Evolutionary conservation across 2,113 vertebrate genomes (phyloP).

Genomic region (Pelvicachromis taeniatus): DNA sequence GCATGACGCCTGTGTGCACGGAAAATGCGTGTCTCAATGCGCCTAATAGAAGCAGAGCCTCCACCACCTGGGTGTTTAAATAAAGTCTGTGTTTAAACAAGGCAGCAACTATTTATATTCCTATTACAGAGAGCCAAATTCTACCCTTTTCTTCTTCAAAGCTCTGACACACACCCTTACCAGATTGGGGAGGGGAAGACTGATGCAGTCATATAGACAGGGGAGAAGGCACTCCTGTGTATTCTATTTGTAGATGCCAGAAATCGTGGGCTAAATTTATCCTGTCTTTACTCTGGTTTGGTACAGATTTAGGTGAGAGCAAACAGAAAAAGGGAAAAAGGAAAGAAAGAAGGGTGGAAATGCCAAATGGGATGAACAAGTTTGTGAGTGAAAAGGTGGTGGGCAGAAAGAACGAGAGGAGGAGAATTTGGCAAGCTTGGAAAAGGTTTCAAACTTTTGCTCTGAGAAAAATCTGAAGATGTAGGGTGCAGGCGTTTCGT

Average conservation of each 20-base stretch:
- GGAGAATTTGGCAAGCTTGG: not conserved
- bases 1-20: not conserved
- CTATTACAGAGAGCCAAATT: constrained; percentile 21
- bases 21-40: not conserved
- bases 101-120: constrained; percentile 52
- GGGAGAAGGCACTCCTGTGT: not conserved
- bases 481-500: not conserved
- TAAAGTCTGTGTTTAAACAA: constrained; percentile 48
- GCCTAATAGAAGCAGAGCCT: not conserved
- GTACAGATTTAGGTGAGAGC: not conserved
- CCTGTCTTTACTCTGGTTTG: not conserved
- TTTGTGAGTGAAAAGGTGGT: not conserved
- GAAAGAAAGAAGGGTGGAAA: not conserved
- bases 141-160: constrained; percentile 25
- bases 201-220: not conserved
- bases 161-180: not conserved
- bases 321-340: not conserved
- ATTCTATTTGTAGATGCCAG: constrained; percentile 5
- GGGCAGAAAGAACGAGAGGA: not conserved
- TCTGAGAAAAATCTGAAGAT: not conserved
- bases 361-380: not conserved
- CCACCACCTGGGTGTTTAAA: constrained; percentile 9
- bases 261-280: constrained; percentile 1
- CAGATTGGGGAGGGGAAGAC: not conserved
- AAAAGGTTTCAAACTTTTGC: not conserved